Conservation (phyloP, 2,888 invertebrate species). For the Helicoverpa assulta region DNA sequence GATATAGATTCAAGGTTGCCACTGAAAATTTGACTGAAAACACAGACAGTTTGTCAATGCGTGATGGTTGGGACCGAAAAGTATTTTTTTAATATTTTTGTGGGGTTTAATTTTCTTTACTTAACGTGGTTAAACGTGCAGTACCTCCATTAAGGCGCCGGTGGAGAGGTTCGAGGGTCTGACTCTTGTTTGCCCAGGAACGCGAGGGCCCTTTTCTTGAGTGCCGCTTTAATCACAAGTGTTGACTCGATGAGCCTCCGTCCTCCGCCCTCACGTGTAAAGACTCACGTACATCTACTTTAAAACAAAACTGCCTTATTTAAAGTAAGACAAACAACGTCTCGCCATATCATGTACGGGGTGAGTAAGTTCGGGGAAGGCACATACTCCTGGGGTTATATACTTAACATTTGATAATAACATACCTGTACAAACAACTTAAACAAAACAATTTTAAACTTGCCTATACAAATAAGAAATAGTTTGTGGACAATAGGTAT, state of each 20-base stretch:
- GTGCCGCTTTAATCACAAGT: slow-evolving; percentile 86
- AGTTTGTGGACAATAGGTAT: too few species aligned
- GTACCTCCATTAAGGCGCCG: slow-evolving; percentile 77
- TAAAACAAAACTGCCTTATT: slow-evolving; percentile 36
- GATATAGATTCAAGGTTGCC: background rate
- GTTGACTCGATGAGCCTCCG: slow-evolving; percentile 76
- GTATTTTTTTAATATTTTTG: slow-evolving; percentile 25
- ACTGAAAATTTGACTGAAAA: background rate
- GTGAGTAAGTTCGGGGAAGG: background rate
- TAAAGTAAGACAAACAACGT: slow-evolving; percentile 20
- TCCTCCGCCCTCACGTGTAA: slow-evolving; percentile 62
- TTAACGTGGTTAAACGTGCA: slow-evolving; percentile 68
- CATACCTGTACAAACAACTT: background rate
- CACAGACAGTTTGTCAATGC: background rate
- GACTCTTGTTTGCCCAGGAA: slow-evolving; percentile 82
- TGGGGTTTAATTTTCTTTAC: slow-evolving; percentile 51
- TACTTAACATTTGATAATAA: background rate
- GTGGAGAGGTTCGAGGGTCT: slow-evolving; percentile 79
- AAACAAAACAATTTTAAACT: too few species aligned
- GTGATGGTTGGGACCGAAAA: background rate
- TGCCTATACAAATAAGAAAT: too few species aligned
- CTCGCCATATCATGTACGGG: background rate
- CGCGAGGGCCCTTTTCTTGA: slow-evolving; percentile 76
- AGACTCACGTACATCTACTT: slow-evolving; percentile 55
- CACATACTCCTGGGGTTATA: slow-evolving; percentile 8